Base-by-base conservation (phyloP, 1,140 invertebrate species). In the Pseudoatta argentina region DNA sequence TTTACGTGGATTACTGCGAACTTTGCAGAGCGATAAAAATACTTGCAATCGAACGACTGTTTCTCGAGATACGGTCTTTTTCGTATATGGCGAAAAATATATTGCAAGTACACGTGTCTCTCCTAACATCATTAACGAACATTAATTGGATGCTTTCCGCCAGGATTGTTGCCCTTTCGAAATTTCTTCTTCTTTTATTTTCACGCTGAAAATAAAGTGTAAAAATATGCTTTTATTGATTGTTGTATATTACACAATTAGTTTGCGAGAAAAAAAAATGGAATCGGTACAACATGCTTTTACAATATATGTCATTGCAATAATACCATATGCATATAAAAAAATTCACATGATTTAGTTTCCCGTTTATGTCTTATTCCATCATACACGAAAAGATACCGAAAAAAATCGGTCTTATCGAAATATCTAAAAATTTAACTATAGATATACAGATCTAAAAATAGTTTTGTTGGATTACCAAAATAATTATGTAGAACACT, bases 1-100 rank as follows among this genome's bases (percentile, higher is more conserved):
- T 89, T 90, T 89, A 89, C 88, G 79, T 78, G 77, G 57, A 89
- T 87, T 67, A 51, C 53, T 78, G 30, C 24, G 24, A 83, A 30
- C 16, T 81, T 85, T 76, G 64, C 76, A 44, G 14, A n/a, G 51
- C 83, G 73, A 90, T 91, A 88, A 88, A 91, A 88, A 86, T 90
- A 87, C 78, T 69, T 69, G 85, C 86, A 30, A 30, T 69, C 51
- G 73, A 86, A 76, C 59, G 67, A 30, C 3, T 61, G n/a, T 27
- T 85, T 86, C 85, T 88, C 55, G 30, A 27, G 51, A 81, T 55
- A 71, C 30, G 4, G 4, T 39, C 66, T 24, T 86, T 61, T 86
- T 67, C 53, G 76, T 39, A 79, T 69, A 69, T 71, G 34, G 34
- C 51, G 73, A 85, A 57, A 78, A 85, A 21, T 44, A 55, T 12